phyloP scores from a whole-genome alignment of 2,888 invertebrate genomes.

The Drosophila nr. fundita region DNA sequence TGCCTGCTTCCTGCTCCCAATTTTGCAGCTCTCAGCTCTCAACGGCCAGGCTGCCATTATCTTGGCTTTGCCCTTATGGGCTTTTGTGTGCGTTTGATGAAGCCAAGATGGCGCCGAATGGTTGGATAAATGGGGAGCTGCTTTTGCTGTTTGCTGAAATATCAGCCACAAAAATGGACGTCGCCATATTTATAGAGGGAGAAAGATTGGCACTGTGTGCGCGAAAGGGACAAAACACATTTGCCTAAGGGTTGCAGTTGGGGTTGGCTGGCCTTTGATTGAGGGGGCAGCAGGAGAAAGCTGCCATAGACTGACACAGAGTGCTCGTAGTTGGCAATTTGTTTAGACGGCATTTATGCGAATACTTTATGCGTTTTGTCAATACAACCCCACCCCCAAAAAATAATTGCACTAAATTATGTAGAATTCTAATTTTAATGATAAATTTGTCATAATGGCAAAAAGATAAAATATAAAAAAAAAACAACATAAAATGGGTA shows the following conservation, averaged over 20 bases:
- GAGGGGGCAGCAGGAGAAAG: background rate
- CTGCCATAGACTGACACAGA: background rate
- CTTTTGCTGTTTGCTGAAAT: conserved; percentile 65
- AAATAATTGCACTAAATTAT: conserved; percentile 40
- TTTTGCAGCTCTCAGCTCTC: background rate
- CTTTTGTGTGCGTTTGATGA: conserved; percentile 80
- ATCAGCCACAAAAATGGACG: conserved; percentile 80
- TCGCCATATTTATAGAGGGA: conserved; percentile 70
- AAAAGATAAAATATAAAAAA: background rate
- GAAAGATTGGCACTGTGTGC: conserved; percentile 23
- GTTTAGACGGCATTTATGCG: conserved; percentile 24
- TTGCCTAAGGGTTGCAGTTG: conserved; percentile 58
- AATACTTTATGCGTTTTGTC: conserved; percentile 33
- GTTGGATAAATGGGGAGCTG: conserved; percentile 58
- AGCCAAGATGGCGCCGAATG: conserved; percentile 78
- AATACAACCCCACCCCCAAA: conserved; percentile 14
- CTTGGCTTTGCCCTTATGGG: conserved; percentile 80
- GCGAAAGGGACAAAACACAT: conserved; percentile 28
- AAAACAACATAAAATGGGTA: no score
- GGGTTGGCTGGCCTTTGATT: conserved; percentile 23
- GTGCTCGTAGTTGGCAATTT: conserved; percentile 42
- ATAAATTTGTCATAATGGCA: background rate
- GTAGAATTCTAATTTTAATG: conserved; percentile 2
- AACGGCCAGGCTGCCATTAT: conserved; percentile 58
- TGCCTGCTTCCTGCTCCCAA: background rate